A percentile compares a stretch with the other conserved stretches of the same genome.
Conservation (phyloP, 2,888 invertebrate genomes). For the Caenorhabditis sp. region DNA sequence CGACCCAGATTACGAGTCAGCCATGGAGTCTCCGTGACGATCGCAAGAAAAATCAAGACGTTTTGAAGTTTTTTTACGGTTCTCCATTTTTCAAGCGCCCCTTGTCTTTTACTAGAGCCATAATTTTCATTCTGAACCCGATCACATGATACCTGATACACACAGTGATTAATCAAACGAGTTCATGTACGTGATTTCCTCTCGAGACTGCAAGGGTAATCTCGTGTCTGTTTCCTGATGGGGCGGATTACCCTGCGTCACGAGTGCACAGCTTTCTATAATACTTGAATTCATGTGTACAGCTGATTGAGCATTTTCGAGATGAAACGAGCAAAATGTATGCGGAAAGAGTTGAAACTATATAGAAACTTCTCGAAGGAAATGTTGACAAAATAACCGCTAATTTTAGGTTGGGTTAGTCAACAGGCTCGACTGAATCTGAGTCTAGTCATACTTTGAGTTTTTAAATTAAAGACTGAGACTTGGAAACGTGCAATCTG, state of each 20-base stretch:
- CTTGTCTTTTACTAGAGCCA: not conserved
- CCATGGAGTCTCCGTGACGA: no score
- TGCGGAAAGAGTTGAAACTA: not conserved
- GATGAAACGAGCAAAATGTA: not conserved
- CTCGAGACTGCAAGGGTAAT: slow-evolving; percentile 15
- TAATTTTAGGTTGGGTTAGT: no score
- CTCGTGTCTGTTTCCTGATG: slow-evolving; percentile 24
- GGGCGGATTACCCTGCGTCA: slow-evolving; percentile 28
- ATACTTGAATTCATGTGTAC: not conserved
- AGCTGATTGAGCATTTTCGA: not conserved
- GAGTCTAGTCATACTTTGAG: no score
- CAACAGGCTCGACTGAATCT: no score
- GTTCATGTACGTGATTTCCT: slow-evolving; percentile 24
- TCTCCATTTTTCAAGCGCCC: not conserved
- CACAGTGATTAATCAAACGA: slow-evolving; percentile 12
- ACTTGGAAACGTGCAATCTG: no score
- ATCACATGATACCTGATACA: not conserved
- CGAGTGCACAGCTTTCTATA: not conserved
- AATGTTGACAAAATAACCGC: no score
- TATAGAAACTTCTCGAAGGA: not conserved
- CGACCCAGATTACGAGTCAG: no score
- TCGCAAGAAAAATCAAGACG: no score
- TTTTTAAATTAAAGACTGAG: no score
- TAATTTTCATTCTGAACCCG: no score
- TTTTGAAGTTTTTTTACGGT: not conserved